Percentiles rank a stretch among this genome's conserved stretches.
Conservation (phyloP, 2,113 vertebrate genomes). For the Potamarius usumacintae region DNA sequence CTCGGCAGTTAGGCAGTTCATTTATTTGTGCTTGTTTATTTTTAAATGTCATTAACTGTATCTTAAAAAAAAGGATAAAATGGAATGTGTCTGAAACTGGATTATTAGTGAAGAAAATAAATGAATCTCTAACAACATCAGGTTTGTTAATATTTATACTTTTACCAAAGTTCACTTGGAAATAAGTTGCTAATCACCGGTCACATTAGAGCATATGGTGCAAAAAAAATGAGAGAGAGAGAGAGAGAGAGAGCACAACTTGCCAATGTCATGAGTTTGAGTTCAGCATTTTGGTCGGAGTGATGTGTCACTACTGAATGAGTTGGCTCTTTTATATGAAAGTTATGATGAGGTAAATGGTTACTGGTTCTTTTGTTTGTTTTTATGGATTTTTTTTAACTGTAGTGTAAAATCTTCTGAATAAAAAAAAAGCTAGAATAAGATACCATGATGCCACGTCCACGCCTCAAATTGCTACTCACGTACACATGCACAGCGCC, state of each 20-base stretch:
- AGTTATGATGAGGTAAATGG: neutral
- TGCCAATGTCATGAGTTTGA: neutral
- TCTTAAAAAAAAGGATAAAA: neutral
- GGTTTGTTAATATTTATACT: neutral
- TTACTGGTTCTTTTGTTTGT: neutral
- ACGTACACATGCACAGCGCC: no score
- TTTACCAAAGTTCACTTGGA: neutral
- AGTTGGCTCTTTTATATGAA: neutral
- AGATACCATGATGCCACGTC: no score
- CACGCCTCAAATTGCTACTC: no score
- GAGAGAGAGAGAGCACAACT: neutral
- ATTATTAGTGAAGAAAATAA: neutral
- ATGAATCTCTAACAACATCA: neutral
- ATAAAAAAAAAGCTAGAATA: no score
- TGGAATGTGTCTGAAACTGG: neutral
- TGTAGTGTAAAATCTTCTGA: no score
- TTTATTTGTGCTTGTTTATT: neutral
- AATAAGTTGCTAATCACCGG: neutral
- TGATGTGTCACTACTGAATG: neutral
- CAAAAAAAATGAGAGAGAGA: neutral
- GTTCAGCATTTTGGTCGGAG: neutral
- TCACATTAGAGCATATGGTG: neutral
- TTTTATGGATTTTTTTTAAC: no score
- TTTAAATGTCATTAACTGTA: neutral
- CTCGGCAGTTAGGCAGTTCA: neutral